Base-by-base conservation (phyloP, 2,888 invertebrate genomes). In the Tetragonisca angustula region DNA sequence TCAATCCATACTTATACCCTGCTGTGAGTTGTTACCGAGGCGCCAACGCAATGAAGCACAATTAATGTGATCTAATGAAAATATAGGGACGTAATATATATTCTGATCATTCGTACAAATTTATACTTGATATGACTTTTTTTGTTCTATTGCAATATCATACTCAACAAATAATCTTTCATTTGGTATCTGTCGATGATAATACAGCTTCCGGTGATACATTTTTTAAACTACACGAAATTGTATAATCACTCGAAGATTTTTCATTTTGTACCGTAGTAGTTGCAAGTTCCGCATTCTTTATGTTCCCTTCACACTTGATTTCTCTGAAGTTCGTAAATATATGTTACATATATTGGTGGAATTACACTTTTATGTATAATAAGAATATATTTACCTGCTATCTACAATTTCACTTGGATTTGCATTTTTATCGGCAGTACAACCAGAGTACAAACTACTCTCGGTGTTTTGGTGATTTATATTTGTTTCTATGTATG, bases 61-160 rank as follows among this genome's bases (percentile, higher is more conserved):
- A 87, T 86, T 79, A 88, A 86, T 84, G 84, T 84, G 82, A 83
- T 91, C 88, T 90, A 89, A 79, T 81, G 86, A 90, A 90, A 90
- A 89, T 90, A 89, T 90, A 90, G 88, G 90, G 90, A 92, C 88
- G 78, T 88, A 87, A 87, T 79, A 88, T 87, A 83, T 90, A 86
- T 87, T 92, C 85, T 86, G 87, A 89, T 85, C 91, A 88, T 91
- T 83, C 85, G 90, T 92, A 92, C 85, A 86, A 92, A 90, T 90
- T 92, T 89, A 88, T 92, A 91, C 89, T 75, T 92, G 92, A 93
- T 93, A 93, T 93, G 93, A 86, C 91, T 90, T 88, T 90, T 87
- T 88, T 91, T 87, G 87, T 88, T 88, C 91, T 91, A 91, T 92
- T 92, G 91, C 90, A 91, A 89, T 87, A 85, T 84, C 86, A 80